Evolutionary conservation across 2,888 invertebrate species (phyloP), one percentile per base, ranked within the genome.

Genomic region (Carcina quercana): DNA sequence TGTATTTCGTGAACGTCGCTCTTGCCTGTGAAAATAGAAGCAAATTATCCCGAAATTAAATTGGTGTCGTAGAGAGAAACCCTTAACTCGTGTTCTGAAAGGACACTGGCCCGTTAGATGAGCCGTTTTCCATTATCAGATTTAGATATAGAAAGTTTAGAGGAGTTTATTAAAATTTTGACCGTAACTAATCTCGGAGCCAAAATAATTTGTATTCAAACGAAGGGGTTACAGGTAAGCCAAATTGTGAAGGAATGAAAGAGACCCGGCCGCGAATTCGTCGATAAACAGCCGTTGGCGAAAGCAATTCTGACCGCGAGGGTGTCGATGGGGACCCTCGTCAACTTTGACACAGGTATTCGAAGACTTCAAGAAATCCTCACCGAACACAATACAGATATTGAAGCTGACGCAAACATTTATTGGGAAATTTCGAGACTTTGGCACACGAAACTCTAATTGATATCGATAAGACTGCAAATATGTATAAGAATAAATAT

Each of bases 261-360:
- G 53, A 54, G 58, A 61, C 57, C 43, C 46, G 40, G 56, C 59
- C 52, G 42, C 57, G 55, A 57, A 56, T 53, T 58, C 51, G 43
- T 43, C 55, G 59, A 60, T 59, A 59, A 62, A 54, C 57, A 53
- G 40, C 32, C 35, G 37, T 39, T 40, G 53, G 43, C 55, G 59
- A 61, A 61, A 64, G 57, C 52, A 38, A 41, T 48, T 42, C 53
- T 64, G 65, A 67, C 62, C 59, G 49, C 53, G 48, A 42, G 45
- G 47, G 37, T 37, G 40, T 35, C 41, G 44, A 45, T 42, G 38
- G 37, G 38, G 43, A 70, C 70, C 71, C 73, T 68, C 55, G 60
- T 73, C 70, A 73, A 67, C 54, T 69, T 60, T 65, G 73, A 71
- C 65, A 53, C 38, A 42, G 46, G 45, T 43, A 45, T 55, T 38